Evolutionary conservation across 2,797 vertebrate genomes (phyloP), one percentile per base, ranked within the genome.

Genomic region (Poeciliopsis turneri): DNA sequence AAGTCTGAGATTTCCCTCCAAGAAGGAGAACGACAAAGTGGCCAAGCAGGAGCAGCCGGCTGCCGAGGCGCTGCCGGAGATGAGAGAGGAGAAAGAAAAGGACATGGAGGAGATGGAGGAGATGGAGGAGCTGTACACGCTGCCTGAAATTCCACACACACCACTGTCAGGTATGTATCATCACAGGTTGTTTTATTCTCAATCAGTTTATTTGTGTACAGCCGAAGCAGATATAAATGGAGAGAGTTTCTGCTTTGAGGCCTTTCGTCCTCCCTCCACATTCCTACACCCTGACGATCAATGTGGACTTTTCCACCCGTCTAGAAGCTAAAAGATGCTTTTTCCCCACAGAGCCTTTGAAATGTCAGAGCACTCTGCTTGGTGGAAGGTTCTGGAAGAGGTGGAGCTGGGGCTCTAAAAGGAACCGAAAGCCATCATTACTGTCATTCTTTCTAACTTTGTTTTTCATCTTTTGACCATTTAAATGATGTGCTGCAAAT

Each of bases 101-200:
- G 75, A 81, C 57, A 49, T 77, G 45, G 61, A 77, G 6, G 72
- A 12, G 45, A 43, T 77, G 45, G 66, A 76, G 6, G 87, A 84
- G 55, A 12, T 90, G 0, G 79, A 87, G 10, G 87, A 95, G 80
- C 59, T 51, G 5, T 95, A 95, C 82, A 81, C 11, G 0, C 89
- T 94, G 46, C 92, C 91, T 61, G 93, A 94, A n/a, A 80, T 96
- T 64, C 95, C 95, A 1, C 39, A 39, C 74, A 81, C 82, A 23
- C 95, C 95, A 0, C 86, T 95, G 78, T 96, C 96, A 92, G 95
- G 96, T 96, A 89, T 51, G 57, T 16, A 5, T n/a, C 18, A 43
- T 1, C 20, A 20, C 70, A 64, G 36, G 36, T 13, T 33, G 18
- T 36, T 45, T 76, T 11, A 64, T 55, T 16, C 36, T 28, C 8